Percentiles rank a stretch among this genome's conserved stretches.
Evolutionary conservation across 2,888 invertebrate genomes (phyloP).

Genomic region (Nematopogon swammerdamellus): DNA sequence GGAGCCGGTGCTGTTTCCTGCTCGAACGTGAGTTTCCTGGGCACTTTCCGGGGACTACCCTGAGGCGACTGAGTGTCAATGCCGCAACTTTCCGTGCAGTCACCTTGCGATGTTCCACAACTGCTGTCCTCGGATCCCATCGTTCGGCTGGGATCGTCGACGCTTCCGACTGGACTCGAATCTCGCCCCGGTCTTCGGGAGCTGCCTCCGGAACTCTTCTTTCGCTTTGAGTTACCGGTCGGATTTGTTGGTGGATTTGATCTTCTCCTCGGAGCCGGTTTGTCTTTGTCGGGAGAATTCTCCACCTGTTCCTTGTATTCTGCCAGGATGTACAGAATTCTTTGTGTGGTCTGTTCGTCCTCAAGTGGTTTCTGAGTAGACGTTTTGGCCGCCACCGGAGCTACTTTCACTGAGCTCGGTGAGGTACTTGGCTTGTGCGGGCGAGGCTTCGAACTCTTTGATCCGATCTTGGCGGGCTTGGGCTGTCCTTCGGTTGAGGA

Average conservation of each 20-base stretch:
- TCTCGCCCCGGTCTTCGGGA: conserved; percentile 58
- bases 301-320: conserved; percentile 78
- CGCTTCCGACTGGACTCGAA: conserved; percentile 55
- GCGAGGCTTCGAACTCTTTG: conserved; percentile 47
- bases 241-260: conserved; percentile 72
- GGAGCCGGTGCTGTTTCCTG: conserved; percentile 29
- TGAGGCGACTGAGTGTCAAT: conserved; percentile 57
- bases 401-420: conserved; percentile 59
- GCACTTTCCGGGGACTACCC: conserved; percentile 47
- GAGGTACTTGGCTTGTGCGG: conserved; percentile 53
- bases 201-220: conserved; percentile 61
- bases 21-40: conserved; percentile 42
- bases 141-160: conserved; percentile 65
- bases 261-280: conserved; percentile 73
- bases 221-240: conserved; percentile 64
- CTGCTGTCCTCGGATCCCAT: conserved; percentile 77
- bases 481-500: conserved; percentile 20
- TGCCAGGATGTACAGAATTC: conserved; percentile 75
- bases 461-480: conserved; percentile 28
- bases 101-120: conserved; percentile 62
- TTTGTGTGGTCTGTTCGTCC: conserved; percentile 77
- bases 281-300: conserved; percentile 79
- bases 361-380: conserved; percentile 70
- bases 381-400: conserved; percentile 57
- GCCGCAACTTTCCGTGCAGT: conserved; percentile 39